Evolutionary conservation across 2,888 invertebrate genomes (phyloP).

Genomic region (Chirona hameri): DNA sequence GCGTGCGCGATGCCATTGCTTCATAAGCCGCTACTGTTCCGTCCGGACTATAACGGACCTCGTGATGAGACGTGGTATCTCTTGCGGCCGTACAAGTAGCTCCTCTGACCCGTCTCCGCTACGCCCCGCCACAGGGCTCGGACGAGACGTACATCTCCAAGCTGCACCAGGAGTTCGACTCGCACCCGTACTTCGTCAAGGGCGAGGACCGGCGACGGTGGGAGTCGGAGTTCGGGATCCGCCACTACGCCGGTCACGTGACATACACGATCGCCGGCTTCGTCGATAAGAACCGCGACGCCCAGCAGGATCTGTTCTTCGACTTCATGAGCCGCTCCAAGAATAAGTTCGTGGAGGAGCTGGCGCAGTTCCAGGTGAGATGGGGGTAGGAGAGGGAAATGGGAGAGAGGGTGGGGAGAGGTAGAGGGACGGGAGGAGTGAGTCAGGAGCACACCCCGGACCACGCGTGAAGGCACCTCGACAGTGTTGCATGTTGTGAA

Average conservation of each 20-base stretch:
- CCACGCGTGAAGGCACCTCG: no score
- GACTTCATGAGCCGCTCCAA: constrained; percentile 80
- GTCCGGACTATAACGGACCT: no score
- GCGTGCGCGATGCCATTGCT: no score
- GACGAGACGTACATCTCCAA: constrained; percentile 83
- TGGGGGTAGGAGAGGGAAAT: constrained; percentile 34
- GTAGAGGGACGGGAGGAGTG: no score
- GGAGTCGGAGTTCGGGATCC: constrained; percentile 85
- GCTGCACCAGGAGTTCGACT: constrained; percentile 80
- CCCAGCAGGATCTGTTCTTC: constrained; percentile 88
- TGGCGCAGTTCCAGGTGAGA: constrained; percentile 63
- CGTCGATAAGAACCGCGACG: constrained; percentile 88
- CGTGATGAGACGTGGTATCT: no score
- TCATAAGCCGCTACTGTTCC: no score
- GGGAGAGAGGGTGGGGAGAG: constrained; percentile 31
- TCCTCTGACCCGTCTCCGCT: neutral
- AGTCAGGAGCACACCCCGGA: no score
- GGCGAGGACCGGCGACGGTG: constrained; percentile 76
- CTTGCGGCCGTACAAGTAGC: no score
- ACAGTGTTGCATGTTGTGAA: no score
- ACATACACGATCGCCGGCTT: constrained; percentile 76
- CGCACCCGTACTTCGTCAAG: constrained; percentile 77
- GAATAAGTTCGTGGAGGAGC: constrained; percentile 76
- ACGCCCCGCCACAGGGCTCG: constrained; percentile 58
- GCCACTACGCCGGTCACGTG: constrained; percentile 70